Percentiles rank a stretch among this genome's conserved stretches.
phyloP scores from a whole-genome alignment of 2,888 invertebrate species.

The Cephus sareptanus region DNA sequence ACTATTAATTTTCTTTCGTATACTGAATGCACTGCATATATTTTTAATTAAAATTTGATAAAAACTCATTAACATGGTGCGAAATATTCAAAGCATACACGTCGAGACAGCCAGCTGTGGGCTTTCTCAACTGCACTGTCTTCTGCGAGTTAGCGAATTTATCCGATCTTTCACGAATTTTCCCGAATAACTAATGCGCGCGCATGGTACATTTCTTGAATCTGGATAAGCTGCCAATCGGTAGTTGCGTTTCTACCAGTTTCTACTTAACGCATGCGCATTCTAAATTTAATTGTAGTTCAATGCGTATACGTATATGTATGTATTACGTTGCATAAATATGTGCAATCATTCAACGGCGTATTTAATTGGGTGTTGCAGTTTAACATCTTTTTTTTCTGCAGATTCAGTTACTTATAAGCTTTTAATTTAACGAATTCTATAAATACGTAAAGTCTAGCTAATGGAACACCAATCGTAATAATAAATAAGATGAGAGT shows the following conservation, averaged over 20 bases:
- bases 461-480: neutral
- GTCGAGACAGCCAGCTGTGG: conserved; percentile 59
- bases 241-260: neutral
- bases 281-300: neutral
- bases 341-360: neutral
- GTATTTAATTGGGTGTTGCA: neutral
- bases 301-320: neutral
- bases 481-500: neutral
- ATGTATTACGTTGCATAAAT: neutral
- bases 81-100: conserved; percentile 58
- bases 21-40: conserved; percentile 78
- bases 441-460: neutral
- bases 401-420: neutral
- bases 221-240: neutral
- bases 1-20: conserved; percentile 78
- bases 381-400: neutral
- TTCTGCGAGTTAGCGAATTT: conserved; percentile 21
- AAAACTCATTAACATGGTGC: conserved; percentile 81
- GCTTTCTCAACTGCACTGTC: conserved; percentile 58
- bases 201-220: neutral
- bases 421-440: neutral
- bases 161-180: conserved; percentile 32
- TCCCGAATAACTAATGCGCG: conserved; percentile 10
- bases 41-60: conserved; percentile 76
- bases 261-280: neutral